These are phyloP conservation scores for Nyctibius grandis DNA, from an alignment of 2,797 vertebrate genomes.

Conservation along the genomic window DNA sequence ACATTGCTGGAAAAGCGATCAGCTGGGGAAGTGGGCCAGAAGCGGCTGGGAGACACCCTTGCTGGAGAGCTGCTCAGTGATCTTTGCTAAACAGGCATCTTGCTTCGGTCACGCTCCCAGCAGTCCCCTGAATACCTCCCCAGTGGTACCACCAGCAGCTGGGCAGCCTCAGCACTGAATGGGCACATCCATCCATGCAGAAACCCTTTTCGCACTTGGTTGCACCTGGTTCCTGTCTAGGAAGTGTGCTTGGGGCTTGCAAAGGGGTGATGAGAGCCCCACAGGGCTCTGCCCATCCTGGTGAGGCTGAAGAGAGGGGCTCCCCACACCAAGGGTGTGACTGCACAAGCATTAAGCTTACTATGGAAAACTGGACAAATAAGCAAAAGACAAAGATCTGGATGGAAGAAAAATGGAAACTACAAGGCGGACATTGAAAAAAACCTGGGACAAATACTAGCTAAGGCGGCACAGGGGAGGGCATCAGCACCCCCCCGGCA, in stretches of 20 bases:
- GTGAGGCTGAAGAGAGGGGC: neutral
- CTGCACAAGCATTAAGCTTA: neutral
- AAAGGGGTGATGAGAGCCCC: fast-evolving
- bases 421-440: fast-evolving
- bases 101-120: fast-evolving
- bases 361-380: neutral
- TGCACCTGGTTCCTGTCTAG: neutral
- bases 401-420: neutral
- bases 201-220: neutral
- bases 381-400: neutral
- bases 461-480: neutral
- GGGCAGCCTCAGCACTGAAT: neutral
- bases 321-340: neutral
- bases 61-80: neutral
- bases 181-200: fast-evolving
- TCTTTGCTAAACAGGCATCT: neutral
- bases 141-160: neutral
- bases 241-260: neutral
- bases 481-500: too few species aligned
- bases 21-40: neutral
- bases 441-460: neutral
- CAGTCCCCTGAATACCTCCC: neutral
- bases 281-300: neutral
- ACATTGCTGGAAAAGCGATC: neutral
- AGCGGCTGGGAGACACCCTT: neutral